These are phyloP conservation scores for Apodemus agrarius DNA, from an alignment of 2,797 vertebrate species.

Conservation along the genomic window DNA sequence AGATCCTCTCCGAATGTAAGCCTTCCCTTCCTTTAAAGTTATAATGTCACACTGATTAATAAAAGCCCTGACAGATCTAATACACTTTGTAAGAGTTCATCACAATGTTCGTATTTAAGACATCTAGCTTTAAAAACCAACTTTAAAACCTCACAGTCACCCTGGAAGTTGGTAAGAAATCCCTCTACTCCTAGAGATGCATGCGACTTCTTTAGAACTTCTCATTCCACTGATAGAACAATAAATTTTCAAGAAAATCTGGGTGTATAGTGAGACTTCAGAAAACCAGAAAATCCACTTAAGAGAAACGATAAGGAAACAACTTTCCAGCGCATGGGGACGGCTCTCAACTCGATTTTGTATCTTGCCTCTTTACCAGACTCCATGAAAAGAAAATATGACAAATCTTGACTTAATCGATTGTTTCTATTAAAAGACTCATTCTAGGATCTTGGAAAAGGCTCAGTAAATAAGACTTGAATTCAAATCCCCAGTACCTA, in stretches of 20 bases:
- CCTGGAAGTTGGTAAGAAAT: not conserved
- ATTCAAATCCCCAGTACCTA: not conserved
- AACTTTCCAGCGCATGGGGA: not conserved
- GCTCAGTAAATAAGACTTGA: not conserved
- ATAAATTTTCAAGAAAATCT: not conserved
- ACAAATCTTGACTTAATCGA: constrained; percentile 1
- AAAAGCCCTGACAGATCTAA: not conserved
- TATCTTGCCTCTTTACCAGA: not conserved
- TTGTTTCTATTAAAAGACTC: constrained; percentile 11
- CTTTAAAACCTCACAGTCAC: not conserved
- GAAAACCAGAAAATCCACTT: not conserved
- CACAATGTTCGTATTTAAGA: not conserved
- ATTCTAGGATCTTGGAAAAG: not conserved
- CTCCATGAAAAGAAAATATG: not conserved
- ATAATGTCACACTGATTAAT: not conserved
- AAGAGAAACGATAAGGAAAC: not conserved
- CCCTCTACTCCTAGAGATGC: not conserved
- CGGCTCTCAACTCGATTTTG: not conserved
- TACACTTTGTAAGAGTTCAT: not conserved
- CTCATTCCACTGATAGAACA: not conserved
- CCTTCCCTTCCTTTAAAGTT: not conserved
- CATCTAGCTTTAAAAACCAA: not conserved
- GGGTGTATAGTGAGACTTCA: not conserved
- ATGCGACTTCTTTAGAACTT: not conserved
- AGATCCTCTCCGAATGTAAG: not conserved